Evolutionary conservation across 2,888 invertebrate genomes (phyloP), one percentile per base, ranked within the genome.

Genomic region (Marronus borbonicus): DNA sequence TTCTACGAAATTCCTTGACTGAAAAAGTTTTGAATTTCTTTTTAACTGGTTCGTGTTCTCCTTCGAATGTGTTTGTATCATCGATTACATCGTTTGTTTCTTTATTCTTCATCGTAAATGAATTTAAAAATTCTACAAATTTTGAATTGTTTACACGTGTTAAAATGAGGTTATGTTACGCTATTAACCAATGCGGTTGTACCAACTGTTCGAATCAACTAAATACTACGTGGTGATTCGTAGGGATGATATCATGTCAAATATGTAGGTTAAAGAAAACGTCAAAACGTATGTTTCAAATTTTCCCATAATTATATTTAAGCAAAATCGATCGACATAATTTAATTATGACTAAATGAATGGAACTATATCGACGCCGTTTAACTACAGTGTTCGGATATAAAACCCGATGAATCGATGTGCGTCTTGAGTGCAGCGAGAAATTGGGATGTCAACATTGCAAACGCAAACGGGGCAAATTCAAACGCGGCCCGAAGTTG

Each of bases 401-500:
- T 39, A 39, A 44, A 60, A 36, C 12, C n/a, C 72, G 36, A 74
- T 60, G 44, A 60, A 74, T 49, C 60, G 44, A 74, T 62, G 72
- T 60, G 17, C 10, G 12, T 76, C 75, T 44, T 55, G 55, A 58
- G 55, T 69, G 49, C 24, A 58, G 4, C 60, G 69, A 76, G 39
- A 69, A 75, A 12, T 64, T 78, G 78, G 76, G 69, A 78, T 78
- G 78, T 76, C 76, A 76, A 75, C 52, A 75, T 58, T 69, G 69
- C 69, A 68, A 69, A 50, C 69, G 31, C 68, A 78, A 31, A 31
- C 60, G 49, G 75, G 78, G 68, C 76, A 78, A 68, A 78, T 50
- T 49, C 55, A 69, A 76, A 60, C 74, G 20, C 76, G 17, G 76
- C 76, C 76, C 68, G 49, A 49, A 20, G 50, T 49, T 49, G 78